These are phyloP conservation scores for Zophobas atratus DNA, from an alignment of 1,140 invertebrate genomes.

Conservation along the genomic window DNA sequence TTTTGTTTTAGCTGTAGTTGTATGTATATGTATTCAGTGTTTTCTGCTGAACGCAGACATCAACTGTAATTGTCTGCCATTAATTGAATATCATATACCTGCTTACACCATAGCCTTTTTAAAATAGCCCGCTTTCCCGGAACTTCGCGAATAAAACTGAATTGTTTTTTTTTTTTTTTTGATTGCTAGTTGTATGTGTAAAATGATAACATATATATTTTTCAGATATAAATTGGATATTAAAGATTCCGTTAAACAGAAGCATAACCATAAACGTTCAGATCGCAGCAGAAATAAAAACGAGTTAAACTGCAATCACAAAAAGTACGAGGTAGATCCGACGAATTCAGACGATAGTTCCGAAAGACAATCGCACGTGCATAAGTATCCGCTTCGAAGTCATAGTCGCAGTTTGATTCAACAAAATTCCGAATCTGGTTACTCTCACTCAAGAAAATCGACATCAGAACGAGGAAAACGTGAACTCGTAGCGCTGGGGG, in stretches of 20 bases:
- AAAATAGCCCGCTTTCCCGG: too few species aligned
- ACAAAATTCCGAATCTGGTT: conserved; percentile 1
- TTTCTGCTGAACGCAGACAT: too few species aligned
- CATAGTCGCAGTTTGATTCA: conserved; percentile 51
- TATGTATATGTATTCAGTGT: too few species aligned
- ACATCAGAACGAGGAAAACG: conserved; percentile 55
- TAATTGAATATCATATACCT: too few species aligned
- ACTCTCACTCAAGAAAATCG: conserved; percentile 45
- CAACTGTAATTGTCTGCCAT: too few species aligned
- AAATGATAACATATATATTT: not conserved
- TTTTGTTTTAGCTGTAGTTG: too few species aligned
- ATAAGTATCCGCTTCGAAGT: conserved; percentile 69
- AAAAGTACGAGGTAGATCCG: conserved; percentile 17
- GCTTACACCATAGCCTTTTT: too few species aligned
- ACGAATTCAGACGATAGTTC: not conserved
- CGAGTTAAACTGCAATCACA: conserved; percentile 17
- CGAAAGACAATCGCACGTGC: conserved; percentile 54
- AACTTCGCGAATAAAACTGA: too few species aligned
- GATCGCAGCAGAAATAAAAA: conserved; percentile 6
- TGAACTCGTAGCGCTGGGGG: conserved; percentile 65
- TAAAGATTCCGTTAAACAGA: conserved; percentile 22
- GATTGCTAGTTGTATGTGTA: too few species aligned
- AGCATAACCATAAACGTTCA: conserved; percentile 15
- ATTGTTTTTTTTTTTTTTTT: too few species aligned
- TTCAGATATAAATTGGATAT: conserved; percentile 41